These are phyloP conservation scores for Psix sp. DNA, from an alignment of 1,140 invertebrate species.

Conservation along the genomic window DNA sequence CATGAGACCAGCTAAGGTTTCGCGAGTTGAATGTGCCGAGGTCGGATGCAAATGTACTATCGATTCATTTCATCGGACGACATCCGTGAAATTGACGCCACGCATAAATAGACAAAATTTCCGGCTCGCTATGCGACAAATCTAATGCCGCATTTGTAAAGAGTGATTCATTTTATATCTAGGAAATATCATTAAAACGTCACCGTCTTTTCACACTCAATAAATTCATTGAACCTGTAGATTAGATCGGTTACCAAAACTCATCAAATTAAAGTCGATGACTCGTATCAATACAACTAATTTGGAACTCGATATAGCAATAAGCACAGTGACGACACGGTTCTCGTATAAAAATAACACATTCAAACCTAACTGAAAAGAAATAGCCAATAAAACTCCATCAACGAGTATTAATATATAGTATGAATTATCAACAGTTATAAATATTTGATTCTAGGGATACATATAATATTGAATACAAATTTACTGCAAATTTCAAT, in stretches of 20 bases:
- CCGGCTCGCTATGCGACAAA: conserved; percentile 2
- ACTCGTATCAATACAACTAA: neutral
- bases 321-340: too few relatives aligned
- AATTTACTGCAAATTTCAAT: too few relatives aligned
- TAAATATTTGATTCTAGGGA: too few relatives aligned
- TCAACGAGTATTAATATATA: too few relatives aligned
- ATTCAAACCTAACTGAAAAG: too few relatives aligned
- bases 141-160: conserved; percentile 13
- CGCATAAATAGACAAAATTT: conserved; percentile 55
- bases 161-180: conserved; percentile 27
- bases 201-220: conserved; percentile 2
- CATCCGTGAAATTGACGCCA: conserved; percentile 56
- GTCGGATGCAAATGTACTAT: conserved; percentile 62
- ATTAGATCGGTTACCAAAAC: too few relatives aligned
- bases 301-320: neutral
- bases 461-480: too few relatives aligned
- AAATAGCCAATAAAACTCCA: too few relatives aligned
- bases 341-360: too few relatives aligned
- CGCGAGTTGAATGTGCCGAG: conserved; percentile 51
- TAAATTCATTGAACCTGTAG: too few relatives aligned
- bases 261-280: neutral
- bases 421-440: too few relatives aligned
- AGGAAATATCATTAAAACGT: conserved; percentile 20
- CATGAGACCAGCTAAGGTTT: conserved; percentile 52
- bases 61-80: conserved; percentile 58